Evolutionary conservation across 2,888 invertebrate genomes (phyloP).

Genomic region (Crioceris asparagi): DNA sequence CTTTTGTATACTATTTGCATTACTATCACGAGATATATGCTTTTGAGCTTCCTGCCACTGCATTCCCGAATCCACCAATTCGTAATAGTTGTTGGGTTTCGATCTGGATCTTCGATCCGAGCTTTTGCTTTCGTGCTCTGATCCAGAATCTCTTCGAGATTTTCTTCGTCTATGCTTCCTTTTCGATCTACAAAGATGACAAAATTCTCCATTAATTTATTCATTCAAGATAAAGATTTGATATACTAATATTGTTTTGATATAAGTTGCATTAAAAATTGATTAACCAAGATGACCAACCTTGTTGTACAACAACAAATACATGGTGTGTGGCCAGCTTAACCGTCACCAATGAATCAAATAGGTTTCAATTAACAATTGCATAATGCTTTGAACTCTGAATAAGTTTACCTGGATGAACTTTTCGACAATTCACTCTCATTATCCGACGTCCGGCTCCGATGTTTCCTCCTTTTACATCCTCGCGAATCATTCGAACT

Average conservation of each 20-base stretch:
- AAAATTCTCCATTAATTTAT: too few species aligned
- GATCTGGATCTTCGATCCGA: slow-evolving; percentile 17
- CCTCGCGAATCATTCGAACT: slow-evolving; percentile 77
- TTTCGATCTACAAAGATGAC: too few species aligned
- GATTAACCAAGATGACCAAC: too few species aligned
- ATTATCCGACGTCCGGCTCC: slow-evolving; percentile 78
- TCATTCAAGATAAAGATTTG: too few species aligned
- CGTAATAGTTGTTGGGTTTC: slow-evolving; percentile 39
- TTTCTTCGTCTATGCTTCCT: slow-evolving; percentile 65
- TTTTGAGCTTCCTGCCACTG: slow-evolving; percentile 82
- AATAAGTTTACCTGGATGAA: slow-evolving; percentile 68
- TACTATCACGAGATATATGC: slow-evolving; percentile 38
- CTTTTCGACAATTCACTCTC: slow-evolving; percentile 83
- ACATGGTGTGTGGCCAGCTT: too few species aligned
- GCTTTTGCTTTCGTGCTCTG: slow-evolving; percentile 56
- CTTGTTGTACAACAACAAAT: too few species aligned
- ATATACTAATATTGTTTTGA: too few species aligned
- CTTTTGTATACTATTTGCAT: slow-evolving; percentile 50
- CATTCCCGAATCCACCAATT: slow-evolving; percentile 75
- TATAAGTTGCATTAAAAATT: too few species aligned
- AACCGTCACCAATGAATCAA: too few species aligned
- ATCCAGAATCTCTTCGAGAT: slow-evolving; percentile 64
- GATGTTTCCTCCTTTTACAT: slow-evolving; percentile 65
- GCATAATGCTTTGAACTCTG: too few species aligned
- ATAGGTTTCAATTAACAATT: too few species aligned